Conservation (phyloP, 2,113 vertebrate species). For the Forbesichthys papilliferus region DNA sequence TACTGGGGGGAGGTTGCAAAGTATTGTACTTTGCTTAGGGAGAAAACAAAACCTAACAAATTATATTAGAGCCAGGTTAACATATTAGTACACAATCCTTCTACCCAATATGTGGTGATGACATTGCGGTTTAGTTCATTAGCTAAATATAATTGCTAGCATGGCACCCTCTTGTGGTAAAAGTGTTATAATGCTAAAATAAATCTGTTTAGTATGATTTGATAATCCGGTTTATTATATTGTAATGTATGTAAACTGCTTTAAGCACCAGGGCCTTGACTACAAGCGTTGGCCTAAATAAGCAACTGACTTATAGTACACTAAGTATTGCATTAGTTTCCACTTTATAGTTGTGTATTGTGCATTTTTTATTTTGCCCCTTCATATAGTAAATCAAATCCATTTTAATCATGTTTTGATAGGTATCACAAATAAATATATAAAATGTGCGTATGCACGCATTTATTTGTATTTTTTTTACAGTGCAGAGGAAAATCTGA, state of each 20-base stretch:
- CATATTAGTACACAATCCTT: too few relatives aligned
- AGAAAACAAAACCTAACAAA: too few relatives aligned
- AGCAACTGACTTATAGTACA: neutral
- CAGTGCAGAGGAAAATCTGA: slow-evolving; percentile 94
- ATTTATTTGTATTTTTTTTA: slow-evolving; percentile 22
- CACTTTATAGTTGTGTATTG: too few relatives aligned
- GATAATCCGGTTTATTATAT: neutral
- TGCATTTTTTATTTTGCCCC: neutral
- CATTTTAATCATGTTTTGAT: neutral
- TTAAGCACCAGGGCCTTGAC: neutral
- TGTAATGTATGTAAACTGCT: neutral
- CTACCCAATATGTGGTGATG: too few relatives aligned
- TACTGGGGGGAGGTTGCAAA: too few relatives aligned
- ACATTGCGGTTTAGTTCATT: neutral
- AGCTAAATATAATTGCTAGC: neutral
- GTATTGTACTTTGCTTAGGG: too few relatives aligned
- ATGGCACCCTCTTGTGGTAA: slow-evolving; percentile 39
- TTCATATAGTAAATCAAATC: neutral
- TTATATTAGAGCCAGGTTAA: too few relatives aligned
- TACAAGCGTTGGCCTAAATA: too few relatives aligned
- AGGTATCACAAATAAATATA: neutral
- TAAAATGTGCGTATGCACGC: neutral
- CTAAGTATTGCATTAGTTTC: neutral
- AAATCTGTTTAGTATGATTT: neutral
- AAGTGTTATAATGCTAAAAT: neutral